Percentiles rank a stretch among this genome's conserved stretches.
Evolutionary conservation across 1,140 invertebrate species (phyloP).

Genomic region (Epicauta chinensis): DNA sequence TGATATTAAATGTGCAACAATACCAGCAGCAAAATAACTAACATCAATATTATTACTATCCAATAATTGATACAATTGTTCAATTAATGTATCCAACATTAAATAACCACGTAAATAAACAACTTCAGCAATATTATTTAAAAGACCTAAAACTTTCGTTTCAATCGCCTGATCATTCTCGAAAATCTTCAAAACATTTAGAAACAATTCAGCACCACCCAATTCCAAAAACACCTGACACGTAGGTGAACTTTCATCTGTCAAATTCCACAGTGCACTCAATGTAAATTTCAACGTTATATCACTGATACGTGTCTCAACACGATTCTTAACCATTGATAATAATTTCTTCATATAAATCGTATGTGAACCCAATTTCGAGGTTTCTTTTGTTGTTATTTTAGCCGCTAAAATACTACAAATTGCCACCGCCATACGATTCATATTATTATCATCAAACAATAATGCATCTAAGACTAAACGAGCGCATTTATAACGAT

Average conservation of each 20-base stretch:
- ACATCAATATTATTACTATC: slow-evolving; percentile 69
- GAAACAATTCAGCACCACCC: slow-evolving; percentile 63
- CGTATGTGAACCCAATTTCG: slow-evolving; percentile 60
- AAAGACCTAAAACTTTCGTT: slow-evolving; percentile 69
- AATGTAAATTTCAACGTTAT: slow-evolving; percentile 78
- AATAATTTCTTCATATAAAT: slow-evolving; percentile 71
- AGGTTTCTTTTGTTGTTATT: slow-evolving; percentile 65
- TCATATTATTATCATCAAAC: slow-evolving; percentile 69
- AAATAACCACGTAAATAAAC: slow-evolving; percentile 50
- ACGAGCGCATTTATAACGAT: slow-evolving; percentile 64
- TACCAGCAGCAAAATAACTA: slow-evolving; percentile 78
- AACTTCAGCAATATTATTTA: slow-evolving; percentile 82
- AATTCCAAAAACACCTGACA: slow-evolving; percentile 68
- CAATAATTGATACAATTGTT: slow-evolving; percentile 52
- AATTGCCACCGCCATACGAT: slow-evolving; percentile 77
- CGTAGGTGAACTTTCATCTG: slow-evolving; percentile 67
- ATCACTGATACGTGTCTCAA: slow-evolving; percentile 55
- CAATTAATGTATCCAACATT: slow-evolving; percentile 59
- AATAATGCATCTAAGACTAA: slow-evolving; percentile 72
- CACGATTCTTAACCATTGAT: slow-evolving; percentile 59
- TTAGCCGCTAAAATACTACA: slow-evolving; percentile 69
- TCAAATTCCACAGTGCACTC: slow-evolving; percentile 78
- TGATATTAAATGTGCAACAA: slow-evolving; percentile 70
- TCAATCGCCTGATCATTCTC: slow-evolving; percentile 61
- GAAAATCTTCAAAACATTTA: slow-evolving; percentile 61